Percentiles rank a stretch among this genome's conserved stretches.
Evolutionary conservation across 2,888 invertebrate genomes (phyloP).

Genomic region (Megamerina dolium): DNA sequence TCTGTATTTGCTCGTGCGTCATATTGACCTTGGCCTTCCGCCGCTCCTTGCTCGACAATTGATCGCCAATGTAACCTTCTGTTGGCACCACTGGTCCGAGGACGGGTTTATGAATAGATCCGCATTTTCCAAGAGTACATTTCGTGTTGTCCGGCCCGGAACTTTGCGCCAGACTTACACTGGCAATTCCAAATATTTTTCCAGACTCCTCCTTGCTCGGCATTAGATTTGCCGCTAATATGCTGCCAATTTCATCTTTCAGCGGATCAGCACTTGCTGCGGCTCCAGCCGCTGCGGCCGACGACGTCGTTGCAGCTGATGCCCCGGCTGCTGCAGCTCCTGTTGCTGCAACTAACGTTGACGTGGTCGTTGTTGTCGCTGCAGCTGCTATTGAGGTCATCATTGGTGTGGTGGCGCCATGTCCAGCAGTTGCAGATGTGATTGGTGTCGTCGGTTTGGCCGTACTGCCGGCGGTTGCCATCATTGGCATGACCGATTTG

Average conservation of each 20-base stretch:
- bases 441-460: too few species aligned
- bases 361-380: conserved; percentile 11
- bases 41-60: conserved; percentile 46
- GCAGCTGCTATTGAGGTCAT: conserved; percentile 22
- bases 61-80: conserved; percentile 47
- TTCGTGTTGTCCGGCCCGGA: conserved; percentile 50
- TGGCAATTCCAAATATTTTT: conserved; percentile 51
- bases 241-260: conserved; percentile 45
- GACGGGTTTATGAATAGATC: conserved; percentile 49
- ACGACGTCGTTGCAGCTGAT: conserved; percentile 11
- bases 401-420: conserved; percentile 15
- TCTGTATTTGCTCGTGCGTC: conserved; percentile 65
- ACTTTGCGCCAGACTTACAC: conserved; percentile 49
- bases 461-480: too few species aligned
- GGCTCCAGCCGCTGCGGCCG: conserved; percentile 13
- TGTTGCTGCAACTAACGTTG: conserved; percentile 8
- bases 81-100: conserved; percentile 49
- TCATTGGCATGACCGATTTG: too few species aligned
- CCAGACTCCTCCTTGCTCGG: conserved; percentile 51
- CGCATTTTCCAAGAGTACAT: conserved; percentile 50
- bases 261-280: conserved; percentile 33
- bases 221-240: conserved; percentile 46
- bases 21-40: conserved; percentile 60
- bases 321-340: conserved; percentile 7
- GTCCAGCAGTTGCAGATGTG: conserved; percentile 28